These are phyloP conservation scores for Manacus vitellinus DNA, from an alignment of 2,113 vertebrate species.

Conservation along the genomic window DNA sequence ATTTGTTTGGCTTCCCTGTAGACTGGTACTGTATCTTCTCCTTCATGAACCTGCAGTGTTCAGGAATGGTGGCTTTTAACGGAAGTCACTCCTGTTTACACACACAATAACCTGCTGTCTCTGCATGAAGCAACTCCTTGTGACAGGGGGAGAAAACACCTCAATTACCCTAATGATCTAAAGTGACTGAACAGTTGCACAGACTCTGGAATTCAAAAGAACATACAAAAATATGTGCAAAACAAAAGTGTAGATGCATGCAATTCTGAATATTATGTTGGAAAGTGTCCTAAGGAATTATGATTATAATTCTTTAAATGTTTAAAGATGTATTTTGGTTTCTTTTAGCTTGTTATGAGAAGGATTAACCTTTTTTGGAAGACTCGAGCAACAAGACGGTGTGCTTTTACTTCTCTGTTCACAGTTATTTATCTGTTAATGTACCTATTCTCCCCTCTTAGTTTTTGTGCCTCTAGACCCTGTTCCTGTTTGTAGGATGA, in stretches of 20 bases:
- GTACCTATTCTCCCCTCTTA: background rate
- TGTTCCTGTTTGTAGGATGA: background rate
- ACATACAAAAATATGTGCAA: background rate
- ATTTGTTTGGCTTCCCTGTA: background rate
- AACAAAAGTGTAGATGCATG: background rate
- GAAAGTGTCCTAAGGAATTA: background rate
- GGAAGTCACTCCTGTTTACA: background rate
- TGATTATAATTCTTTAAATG: background rate
- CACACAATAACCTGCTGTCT: background rate
- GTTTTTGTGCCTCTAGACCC: background rate
- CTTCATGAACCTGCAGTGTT: background rate
- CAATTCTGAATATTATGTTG: background rate
- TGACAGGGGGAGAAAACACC: background rate
- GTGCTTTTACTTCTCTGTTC: background rate
- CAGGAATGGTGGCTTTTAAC: background rate
- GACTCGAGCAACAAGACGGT: background rate
- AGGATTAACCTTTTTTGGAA: background rate
- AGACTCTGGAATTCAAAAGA: background rate
- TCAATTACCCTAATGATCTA: background rate
- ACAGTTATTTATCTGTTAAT: background rate
- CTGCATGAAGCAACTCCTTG: background rate
- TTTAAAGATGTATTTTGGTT: background rate
- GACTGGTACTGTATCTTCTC: background rate
- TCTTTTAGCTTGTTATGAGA: background rate
- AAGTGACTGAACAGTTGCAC: background rate